Percentiles rank a stretch among this genome's conserved stretches.
Evolutionary conservation across 2,888 invertebrate genomes (phyloP).

Genomic region (Drosophila pullipes): DNA sequence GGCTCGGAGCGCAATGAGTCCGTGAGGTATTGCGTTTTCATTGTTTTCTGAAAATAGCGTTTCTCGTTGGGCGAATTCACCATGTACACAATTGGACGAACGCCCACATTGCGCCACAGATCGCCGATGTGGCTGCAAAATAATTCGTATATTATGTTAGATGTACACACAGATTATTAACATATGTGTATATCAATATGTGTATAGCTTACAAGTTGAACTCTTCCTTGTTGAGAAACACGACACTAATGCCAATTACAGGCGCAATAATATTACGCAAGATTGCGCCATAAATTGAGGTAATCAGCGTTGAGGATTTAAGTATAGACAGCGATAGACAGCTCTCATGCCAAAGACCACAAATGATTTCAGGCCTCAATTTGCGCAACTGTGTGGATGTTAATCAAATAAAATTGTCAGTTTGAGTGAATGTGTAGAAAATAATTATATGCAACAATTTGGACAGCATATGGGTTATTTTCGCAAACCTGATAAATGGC

Average conservation of each 20-base stretch:
- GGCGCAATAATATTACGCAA: conserved; percentile 85
- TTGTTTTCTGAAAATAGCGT: conserved; percentile 85
- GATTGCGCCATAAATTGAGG: conserved; percentile 85
- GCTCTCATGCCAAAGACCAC: conserved; percentile 85
- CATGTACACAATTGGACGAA: conserved; percentile 85
- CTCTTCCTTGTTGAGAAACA: conserved; percentile 85
- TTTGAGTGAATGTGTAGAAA: neutral
- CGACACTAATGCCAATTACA: conserved; percentile 85
- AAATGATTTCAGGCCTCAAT: conserved; percentile 84
- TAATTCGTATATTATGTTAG: conserved; percentile 3
- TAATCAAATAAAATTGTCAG: conserved; percentile 6
- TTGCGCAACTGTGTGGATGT: conserved; percentile 82
- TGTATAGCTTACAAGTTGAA: conserved; percentile 83
- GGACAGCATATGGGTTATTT: neutral
- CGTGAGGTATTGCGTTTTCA: conserved; percentile 85
- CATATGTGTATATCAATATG: neutral
- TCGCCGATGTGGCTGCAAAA: conserved; percentile 84
- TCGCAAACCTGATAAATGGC: conserved; percentile 84
- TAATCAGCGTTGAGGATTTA: conserved; percentile 84
- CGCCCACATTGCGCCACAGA: conserved; percentile 85
- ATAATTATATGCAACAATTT: neutral
- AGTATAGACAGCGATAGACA: conserved; percentile 82
- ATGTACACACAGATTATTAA: neutral
- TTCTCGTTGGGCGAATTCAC: conserved; percentile 86
- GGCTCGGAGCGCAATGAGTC: conserved; percentile 85